Evolutionary conservation across 2,888 invertebrate species (phyloP), one percentile per base, ranked within the genome.

Genomic region (Lepidonotus clava): DNA sequence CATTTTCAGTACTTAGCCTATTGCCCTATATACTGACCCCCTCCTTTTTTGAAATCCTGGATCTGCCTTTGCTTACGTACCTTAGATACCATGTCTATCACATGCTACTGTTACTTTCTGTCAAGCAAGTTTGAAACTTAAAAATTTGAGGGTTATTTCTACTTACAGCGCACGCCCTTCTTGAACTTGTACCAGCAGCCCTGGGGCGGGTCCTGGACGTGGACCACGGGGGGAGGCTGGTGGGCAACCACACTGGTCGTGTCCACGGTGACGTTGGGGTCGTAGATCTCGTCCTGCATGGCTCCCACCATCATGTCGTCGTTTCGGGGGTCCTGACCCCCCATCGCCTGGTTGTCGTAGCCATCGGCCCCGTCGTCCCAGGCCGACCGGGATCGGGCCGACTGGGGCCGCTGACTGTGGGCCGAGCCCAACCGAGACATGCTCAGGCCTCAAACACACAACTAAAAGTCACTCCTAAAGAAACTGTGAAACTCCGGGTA

Each of bases 161-260:
- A 92, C 93, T 93, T 90, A 94, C 94, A 93, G 90, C 93, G 89
- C 18, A 94, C 87, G 34, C 93, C 92, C 77, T 90, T 90, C 56
- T 91, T 91, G 88, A 93, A 91, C 86, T 90, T 92, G 84, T 89
- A 90, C 90, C 91, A 90, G 87, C 91, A 92, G 24, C 91, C 90
- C 24, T 89, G 88, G 14, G 86, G 86, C 21, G 86, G 85, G 89
- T 90, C 87, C 66, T 88, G 84, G 32, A 89, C 89, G n/a, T 88
- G 87, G 28, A 89, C 89, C 24, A 77, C 66, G 41, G 84, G 66
- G 28, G 67, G 76, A 0, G 46, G 61, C 21, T 34, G 36, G 38
- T 85, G 85, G 24, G 24, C 38, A 18, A 36, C 24, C 24, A 85
- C 61, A 4, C 24, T 46, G 8, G 84, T 53, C 18, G 67, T 28